A percentile compares a stretch with the other conserved stretches of the same genome.
Evolutionary conservation across 2,797 vertebrate species (phyloP).

Genomic region (Menidia menidia): DNA sequence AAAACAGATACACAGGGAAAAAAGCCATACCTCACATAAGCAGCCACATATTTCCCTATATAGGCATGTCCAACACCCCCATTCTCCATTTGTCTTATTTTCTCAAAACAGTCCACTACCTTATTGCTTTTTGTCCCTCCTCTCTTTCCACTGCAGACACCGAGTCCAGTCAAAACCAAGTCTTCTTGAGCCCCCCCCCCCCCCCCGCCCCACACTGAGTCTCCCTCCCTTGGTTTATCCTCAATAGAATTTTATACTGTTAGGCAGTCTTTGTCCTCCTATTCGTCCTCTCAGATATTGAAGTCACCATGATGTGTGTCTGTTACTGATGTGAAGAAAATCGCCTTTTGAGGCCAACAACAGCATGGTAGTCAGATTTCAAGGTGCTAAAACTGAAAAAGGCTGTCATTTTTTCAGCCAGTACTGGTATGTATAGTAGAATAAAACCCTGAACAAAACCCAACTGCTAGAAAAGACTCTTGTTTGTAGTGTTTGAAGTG

Average conservation of each 20-base stretch:
- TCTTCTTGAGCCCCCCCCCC: not conserved
- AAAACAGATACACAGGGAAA: not conserved
- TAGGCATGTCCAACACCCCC: not conserved
- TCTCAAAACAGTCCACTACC: not conserved
- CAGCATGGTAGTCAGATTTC: slow-evolving; percentile 18
- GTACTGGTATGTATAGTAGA: not conserved
- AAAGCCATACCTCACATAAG: not conserved
- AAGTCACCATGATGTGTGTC: not conserved
- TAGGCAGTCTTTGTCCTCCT: not conserved
- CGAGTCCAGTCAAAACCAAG: not conserved
- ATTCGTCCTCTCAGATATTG: not conserved
- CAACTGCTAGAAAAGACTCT: slow-evolving; percentile 26
- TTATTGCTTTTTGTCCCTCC: not conserved
- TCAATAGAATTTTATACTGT: not conserved
- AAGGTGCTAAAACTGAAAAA: slow-evolving; percentile 9
- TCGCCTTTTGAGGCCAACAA: not conserved
- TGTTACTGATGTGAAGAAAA: not conserved
- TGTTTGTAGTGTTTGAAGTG: too few species aligned
- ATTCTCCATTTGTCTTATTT: not conserved
- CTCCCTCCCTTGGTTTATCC: not conserved
- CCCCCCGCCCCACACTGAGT: not conserved
- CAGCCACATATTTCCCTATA: not conserved
- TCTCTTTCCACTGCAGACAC: not conserved
- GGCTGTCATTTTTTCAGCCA: slow-evolving; percentile 2
- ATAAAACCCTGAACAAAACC: not conserved